Percentiles rank a stretch among this genome's conserved stretches.
phyloP scores from a whole-genome alignment of 2,113 vertebrate species.

The Cygnus buccinator region DNA sequence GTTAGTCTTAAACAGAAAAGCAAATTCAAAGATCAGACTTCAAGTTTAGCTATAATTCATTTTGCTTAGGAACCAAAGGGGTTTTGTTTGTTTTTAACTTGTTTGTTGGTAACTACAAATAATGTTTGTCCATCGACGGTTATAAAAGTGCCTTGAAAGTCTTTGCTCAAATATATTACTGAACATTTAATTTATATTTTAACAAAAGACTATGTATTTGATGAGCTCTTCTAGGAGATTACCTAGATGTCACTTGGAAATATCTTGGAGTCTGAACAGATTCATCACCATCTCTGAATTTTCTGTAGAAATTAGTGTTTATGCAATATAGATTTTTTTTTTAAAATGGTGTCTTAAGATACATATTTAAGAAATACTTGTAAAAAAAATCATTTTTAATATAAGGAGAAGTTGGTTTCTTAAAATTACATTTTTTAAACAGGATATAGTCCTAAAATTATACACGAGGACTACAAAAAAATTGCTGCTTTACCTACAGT shows the following conservation, averaged over 20 bases:
- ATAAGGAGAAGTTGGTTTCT: neutral
- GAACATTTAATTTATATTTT: neutral
- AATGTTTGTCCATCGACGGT: neutral
- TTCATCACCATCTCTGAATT: neutral
- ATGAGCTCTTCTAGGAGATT: neutral
- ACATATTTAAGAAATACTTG: neutral
- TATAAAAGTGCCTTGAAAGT: neutral
- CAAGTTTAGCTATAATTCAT: neutral
- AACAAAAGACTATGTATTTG: neutral
- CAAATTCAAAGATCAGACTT: neutral
- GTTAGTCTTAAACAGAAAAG: neutral
- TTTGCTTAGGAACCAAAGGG: neutral
- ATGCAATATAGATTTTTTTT: neutral
- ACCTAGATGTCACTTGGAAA: neutral
- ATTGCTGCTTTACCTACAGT: neutral
- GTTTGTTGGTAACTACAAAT: neutral
- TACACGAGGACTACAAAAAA: neutral
- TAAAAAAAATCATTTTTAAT: neutral
- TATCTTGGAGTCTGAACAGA: neutral
- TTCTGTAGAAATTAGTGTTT: neutral
- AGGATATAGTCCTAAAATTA: neutral
- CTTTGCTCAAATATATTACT: neutral
- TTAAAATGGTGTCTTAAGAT: neutral
- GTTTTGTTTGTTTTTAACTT: neutral
- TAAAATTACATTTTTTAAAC: neutral